These are phyloP conservation scores for Tridacna crocea DNA, from an alignment of 2,888 invertebrate genomes.

Conservation along the genomic window DNA sequence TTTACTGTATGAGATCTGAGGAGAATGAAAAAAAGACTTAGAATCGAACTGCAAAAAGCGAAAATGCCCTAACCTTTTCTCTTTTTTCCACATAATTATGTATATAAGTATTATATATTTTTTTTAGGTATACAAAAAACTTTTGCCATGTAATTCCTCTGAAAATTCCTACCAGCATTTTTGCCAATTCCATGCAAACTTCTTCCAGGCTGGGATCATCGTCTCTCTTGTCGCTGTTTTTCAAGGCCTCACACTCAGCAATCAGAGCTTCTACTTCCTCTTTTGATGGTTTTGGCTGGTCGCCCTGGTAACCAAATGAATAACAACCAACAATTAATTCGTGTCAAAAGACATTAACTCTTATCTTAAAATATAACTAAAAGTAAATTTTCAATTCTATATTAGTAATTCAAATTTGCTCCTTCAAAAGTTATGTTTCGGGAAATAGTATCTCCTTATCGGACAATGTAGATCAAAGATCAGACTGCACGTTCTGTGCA, in stretches of 20 bases:
- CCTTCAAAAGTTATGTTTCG: too few species aligned
- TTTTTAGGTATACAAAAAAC: neutral
- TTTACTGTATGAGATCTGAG: too few species aligned
- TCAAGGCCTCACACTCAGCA: conserved; percentile 2
- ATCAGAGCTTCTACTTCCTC: neutral
- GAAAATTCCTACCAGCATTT: neutral
- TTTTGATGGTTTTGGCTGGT: neutral
- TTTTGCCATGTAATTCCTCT: neutral
- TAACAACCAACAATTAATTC: neutral
- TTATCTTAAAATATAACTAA: too few species aligned
- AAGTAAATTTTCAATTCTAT: too few species aligned
- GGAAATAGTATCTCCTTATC: too few species aligned
- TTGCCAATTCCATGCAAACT: conserved; percentile 8
- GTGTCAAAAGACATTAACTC: too few species aligned
- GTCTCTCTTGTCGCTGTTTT: conserved; percentile 15
- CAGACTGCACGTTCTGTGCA: too few species aligned
- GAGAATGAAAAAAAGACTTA: too few species aligned
- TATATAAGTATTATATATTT: neutral
- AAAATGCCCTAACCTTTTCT: too few species aligned
- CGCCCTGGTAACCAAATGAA: neutral
- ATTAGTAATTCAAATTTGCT: too few species aligned
- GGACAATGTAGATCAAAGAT: too few species aligned
- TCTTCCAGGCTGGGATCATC: neutral
- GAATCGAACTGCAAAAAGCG: too few species aligned
- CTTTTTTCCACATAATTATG: neutral